These are phyloP conservation scores for Holacanthus passer DNA, from an alignment of 2,113 vertebrate genomes.

Conservation along the genomic window DNA sequence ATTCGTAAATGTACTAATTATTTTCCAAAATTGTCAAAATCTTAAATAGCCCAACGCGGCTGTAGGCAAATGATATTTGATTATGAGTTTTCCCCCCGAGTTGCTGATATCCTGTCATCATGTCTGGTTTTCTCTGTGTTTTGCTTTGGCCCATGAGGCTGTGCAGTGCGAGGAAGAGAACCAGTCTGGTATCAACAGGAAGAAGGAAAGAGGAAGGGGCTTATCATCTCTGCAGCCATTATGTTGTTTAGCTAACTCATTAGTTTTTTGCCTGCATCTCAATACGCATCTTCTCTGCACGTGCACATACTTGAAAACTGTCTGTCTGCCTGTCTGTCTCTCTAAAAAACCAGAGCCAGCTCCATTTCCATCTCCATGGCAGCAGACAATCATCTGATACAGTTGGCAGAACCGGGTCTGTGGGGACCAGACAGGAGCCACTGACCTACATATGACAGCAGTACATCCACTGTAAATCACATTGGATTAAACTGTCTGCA, in stretches of 20 bases:
- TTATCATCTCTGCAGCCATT: constrained; percentile 64
- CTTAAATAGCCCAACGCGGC: background rate
- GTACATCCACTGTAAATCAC: constrained; percentile 15
- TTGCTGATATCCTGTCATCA: constrained; percentile 6
- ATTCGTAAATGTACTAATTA: background rate
- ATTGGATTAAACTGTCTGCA: constrained; percentile 25
- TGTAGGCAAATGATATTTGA: constrained; percentile 33
- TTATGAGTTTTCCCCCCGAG: constrained; percentile 44
- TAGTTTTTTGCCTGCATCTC: constrained; percentile 44
- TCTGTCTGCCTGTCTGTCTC: constrained; percentile 20
- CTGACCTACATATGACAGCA: constrained; percentile 68
- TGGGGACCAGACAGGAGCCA: constrained; percentile 46
- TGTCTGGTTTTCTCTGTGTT: constrained; percentile 22
- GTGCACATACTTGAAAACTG: constrained; percentile 48
- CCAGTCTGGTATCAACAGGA: constrained; percentile 64
- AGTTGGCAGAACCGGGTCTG: constrained; percentile 43
- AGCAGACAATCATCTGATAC: constrained; percentile 67
- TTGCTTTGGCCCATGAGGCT: constrained; percentile 16
- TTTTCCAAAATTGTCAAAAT: background rate
- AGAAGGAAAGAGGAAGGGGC: constrained; percentile 57
- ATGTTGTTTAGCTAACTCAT: constrained; percentile 31
- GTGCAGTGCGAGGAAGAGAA: constrained; percentile 27
- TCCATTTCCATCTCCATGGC: constrained; percentile 55
- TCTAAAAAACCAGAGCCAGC: constrained; percentile 31
- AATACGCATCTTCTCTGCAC: constrained; percentile 45